A percentile compares a stretch with the other conserved stretches of the same genome.
Evolutionary conservation across 1,140 invertebrate species (phyloP).

Genomic region (Apis cerana): DNA sequence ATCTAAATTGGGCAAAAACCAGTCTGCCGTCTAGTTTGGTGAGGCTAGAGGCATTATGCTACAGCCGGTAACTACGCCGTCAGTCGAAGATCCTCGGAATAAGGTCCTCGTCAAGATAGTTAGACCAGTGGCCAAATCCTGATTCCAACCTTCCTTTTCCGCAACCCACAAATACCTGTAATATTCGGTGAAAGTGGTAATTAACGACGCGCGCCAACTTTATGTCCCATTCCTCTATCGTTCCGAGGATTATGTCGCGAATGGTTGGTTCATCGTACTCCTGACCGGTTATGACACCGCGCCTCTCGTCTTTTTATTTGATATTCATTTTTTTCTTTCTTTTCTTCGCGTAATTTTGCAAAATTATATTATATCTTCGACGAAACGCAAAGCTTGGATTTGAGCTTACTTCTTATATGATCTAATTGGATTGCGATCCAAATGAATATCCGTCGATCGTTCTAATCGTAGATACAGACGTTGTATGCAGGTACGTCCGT

Average conservation of each 20-base stretch:
- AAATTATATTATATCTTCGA: too few species aligned
- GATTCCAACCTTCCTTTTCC: background rate
- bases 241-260: conserved; percentile 19
- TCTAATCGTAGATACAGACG: background rate
- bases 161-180: background rate
- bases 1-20: conserved; percentile 72
- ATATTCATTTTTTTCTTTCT: background rate
- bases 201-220: conserved; percentile 39
- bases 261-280: conserved; percentile 53
- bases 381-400: background rate
- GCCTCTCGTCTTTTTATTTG: conserved; percentile 14
- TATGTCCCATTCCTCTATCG: conserved; percentile 46
- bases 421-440: background rate
- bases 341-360: conserved; percentile 8
- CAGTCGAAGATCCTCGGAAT: conserved; percentile 26
- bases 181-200: conserved; percentile 50
- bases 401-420: too few species aligned
- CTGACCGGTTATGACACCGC: conserved; percentile 54
- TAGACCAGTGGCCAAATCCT: conserved; percentile 1
- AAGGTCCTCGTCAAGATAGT: conserved; percentile 8
- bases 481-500: background rate
- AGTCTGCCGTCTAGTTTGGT: conserved; percentile 69
- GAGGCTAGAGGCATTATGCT: conserved; percentile 57
- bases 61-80: conserved; percentile 38
- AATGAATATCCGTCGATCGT: too few species aligned